Evolutionary conservation across 2,113 vertebrate genomes (phyloP).

Genomic region (Cairina moschata): DNA sequence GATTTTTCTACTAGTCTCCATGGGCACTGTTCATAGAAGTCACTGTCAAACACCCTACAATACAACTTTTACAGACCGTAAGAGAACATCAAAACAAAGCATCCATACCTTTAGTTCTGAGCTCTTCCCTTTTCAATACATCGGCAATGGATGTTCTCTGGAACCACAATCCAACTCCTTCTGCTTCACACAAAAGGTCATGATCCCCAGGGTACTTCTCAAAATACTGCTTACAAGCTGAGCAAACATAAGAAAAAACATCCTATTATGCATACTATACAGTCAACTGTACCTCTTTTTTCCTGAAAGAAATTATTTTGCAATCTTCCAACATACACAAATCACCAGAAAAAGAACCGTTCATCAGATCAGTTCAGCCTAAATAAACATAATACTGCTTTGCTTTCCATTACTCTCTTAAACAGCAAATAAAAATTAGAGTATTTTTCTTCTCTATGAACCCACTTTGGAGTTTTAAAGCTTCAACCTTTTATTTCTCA

Average conservation of each 20-base stretch:
- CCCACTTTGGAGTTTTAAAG: background rate
- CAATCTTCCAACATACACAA: background rate
- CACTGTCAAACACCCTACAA: background rate
- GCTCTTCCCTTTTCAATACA: slow-evolving; percentile 69
- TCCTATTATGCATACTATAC: background rate
- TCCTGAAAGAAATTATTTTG: background rate
- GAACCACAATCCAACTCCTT: slow-evolving; percentile 79
- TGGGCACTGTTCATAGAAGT: background rate
- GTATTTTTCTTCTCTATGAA: background rate
- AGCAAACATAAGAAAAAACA: slow-evolving; percentile 33
- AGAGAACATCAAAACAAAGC: background rate
- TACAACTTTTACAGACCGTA: background rate
- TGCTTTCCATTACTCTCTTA: background rate
- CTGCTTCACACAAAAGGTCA: slow-evolving; percentile 86
- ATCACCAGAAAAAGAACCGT: background rate
- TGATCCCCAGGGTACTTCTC: slow-evolving; percentile 81
- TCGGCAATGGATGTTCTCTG: slow-evolving; percentile 79
- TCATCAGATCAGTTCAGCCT: background rate
- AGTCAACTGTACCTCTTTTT: background rate
- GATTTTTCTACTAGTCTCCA: background rate
- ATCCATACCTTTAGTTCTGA: slow-evolving; percentile 70
- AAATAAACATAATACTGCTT: background rate
- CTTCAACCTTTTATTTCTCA: background rate
- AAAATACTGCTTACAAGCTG: slow-evolving; percentile 88
- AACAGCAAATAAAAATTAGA: background rate